A percentile compares a stretch with the other conserved stretches of the same genome.
Conservation (phyloP, 2,888 invertebrate genomes). For the Drosophila colorata region DNA sequence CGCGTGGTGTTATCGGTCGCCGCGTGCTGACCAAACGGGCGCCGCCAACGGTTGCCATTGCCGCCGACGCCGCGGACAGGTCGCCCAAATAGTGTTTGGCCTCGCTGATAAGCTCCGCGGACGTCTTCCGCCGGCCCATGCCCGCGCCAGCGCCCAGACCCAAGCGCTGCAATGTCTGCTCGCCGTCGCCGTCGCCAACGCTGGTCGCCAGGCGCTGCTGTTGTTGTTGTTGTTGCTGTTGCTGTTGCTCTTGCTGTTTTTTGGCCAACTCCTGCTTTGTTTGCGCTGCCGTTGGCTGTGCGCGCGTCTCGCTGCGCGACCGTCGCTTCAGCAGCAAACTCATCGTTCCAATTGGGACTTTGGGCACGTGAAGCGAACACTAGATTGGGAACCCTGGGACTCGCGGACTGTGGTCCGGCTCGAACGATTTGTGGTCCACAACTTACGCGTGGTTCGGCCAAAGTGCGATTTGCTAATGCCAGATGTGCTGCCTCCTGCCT, state of each 20-base stretch:
- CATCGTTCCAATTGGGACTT: slow-evolving; percentile 46
- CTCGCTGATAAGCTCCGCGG: slow-evolving; percentile 92
- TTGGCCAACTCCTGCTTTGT: slow-evolving; percentile 21
- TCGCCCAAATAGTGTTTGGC: slow-evolving; percentile 88
- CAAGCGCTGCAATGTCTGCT: slow-evolving; percentile 31
- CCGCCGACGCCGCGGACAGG: slow-evolving; percentile 22
- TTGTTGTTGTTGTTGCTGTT: slow-evolving; percentile 13
- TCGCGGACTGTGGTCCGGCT: slow-evolving; percentile 1
- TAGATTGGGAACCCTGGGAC: not conserved
- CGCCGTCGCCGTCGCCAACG: slow-evolving; percentile 28
- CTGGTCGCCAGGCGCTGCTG: slow-evolving; percentile 18
- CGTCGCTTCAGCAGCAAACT: slow-evolving; percentile 75
- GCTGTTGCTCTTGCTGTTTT: slow-evolving; percentile 17
- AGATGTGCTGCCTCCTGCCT: slow-evolving; percentile 32
- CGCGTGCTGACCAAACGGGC: slow-evolving; percentile 89
- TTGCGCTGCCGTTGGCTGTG: slow-evolving; percentile 20
- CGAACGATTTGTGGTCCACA: slow-evolving; percentile 2
- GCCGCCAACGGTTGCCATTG: slow-evolving; percentile 72
- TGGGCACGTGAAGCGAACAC: not conserved
- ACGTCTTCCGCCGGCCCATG: slow-evolving; percentile 87
- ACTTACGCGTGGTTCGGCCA: slow-evolving; percentile 29
- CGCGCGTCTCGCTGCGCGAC: slow-evolving; percentile 77
- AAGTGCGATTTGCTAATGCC: slow-evolving; percentile 47
- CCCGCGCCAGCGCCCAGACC: slow-evolving; percentile 13
- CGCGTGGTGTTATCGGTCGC: slow-evolving; percentile 94